Evolutionary conservation across 2,888 invertebrate species (phyloP).

Genomic region (Chymomyza fuscimana): DNA sequence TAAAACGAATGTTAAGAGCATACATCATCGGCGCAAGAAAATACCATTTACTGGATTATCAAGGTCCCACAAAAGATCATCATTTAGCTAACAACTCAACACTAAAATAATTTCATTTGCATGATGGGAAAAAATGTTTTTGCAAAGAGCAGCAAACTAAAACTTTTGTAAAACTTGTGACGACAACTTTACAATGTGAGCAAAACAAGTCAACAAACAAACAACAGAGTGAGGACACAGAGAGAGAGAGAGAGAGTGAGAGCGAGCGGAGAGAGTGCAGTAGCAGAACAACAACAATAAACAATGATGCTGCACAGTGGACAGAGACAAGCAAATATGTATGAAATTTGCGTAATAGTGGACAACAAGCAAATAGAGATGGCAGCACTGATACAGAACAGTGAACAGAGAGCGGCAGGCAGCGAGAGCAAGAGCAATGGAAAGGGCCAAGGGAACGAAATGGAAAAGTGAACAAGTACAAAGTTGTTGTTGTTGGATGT

Average conservation of each 20-base stretch:
- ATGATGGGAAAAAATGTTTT: constrained; percentile 32
- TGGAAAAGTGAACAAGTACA: constrained; percentile 14
- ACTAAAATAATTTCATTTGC: constrained; percentile 51
- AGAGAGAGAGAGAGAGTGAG: neutral
- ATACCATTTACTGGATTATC: constrained; percentile 43
- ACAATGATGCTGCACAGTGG: constrained; percentile 18
- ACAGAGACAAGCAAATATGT: constrained; percentile 43
- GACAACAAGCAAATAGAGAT: constrained; percentile 55
- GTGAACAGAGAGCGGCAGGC: constrained; percentile 25
- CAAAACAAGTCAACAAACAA: constrained; percentile 36
- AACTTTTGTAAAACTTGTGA: constrained; percentile 48
- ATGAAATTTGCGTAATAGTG: constrained; percentile 71
- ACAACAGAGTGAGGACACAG: constrained; percentile 13
- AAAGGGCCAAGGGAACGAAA: constrained; percentile 26
- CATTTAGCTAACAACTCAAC: constrained; percentile 31
- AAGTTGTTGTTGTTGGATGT: constrained; percentile 22
- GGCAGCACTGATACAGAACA: neutral
- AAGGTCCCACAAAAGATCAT: constrained; percentile 33
- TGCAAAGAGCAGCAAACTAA: constrained; percentile 29
- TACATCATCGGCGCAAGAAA: neutral
- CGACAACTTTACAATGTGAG: constrained; percentile 64
- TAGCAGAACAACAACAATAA: constrained; percentile 9
- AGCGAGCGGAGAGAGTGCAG: too few species aligned
- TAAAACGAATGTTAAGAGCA: neutral
- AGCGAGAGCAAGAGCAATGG: constrained; percentile 21